Conservation (phyloP, 2,113 vertebrate species). For the Syngnathus scovelli region DNA sequence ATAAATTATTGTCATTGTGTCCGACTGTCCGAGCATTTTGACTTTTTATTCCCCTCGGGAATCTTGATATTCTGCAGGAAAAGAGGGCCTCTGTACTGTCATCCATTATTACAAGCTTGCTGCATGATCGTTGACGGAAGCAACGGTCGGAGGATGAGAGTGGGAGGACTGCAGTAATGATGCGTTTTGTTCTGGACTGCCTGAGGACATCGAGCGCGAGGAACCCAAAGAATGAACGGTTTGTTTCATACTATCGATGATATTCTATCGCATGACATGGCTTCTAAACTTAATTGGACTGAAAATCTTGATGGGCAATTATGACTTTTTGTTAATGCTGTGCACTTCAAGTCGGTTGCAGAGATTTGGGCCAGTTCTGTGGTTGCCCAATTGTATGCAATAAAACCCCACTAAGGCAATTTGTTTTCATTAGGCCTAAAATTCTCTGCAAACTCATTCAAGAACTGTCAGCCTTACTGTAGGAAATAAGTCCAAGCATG, state of each 20-base stretch:
- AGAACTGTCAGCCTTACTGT: too few relatives aligned
- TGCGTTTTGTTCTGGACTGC: conserved; percentile 48
- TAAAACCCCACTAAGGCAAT: not conserved
- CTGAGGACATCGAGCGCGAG: conserved; percentile 31
- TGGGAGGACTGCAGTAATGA: conserved; percentile 38
- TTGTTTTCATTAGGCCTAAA: not conserved
- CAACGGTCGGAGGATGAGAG: conserved; percentile 26
- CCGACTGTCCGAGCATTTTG: not conserved
- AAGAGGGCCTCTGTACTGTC: not conserved
- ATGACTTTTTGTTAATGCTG: not conserved
- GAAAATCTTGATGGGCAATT: not conserved
- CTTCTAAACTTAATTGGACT: not conserved
- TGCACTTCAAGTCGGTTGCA: not conserved
- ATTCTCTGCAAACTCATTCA: too few relatives aligned
- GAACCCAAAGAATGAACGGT: conserved; percentile 16
- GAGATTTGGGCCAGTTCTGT: not conserved
- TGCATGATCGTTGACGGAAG: not conserved
- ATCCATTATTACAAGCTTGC: not conserved
- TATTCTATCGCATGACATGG: not conserved
- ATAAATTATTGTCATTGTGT: not conserved
- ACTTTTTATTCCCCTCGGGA: not conserved
- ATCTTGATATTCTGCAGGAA: not conserved
- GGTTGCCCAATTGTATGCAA: too few relatives aligned
- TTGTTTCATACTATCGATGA: not conserved
- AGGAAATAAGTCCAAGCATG: too few relatives aligned